These are phyloP conservation scores for Bambusicola thoracicus DNA, from an alignment of 2,113 vertebrate species.

Conservation along the genomic window DNA sequence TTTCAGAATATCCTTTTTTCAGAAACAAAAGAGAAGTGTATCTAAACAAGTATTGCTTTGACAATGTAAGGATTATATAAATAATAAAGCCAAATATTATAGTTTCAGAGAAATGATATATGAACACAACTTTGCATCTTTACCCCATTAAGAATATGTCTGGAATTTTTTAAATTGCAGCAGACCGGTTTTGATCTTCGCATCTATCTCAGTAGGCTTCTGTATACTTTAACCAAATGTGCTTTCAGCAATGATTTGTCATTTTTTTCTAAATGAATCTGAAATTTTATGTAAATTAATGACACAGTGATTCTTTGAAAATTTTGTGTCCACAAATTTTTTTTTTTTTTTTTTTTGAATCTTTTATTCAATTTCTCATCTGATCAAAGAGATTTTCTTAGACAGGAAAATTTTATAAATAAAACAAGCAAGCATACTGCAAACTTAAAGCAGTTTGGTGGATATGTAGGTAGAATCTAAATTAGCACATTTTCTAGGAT, in stretches of 20 bases:
- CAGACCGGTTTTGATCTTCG: constrained; percentile 60
- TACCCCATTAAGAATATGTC: constrained; percentile 59
- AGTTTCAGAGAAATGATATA: constrained; percentile 54
- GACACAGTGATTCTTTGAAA: constrained; percentile 74
- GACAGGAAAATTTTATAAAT: constrained; percentile 65
- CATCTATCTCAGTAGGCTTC: constrained; percentile 30
- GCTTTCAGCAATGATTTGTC: constrained; percentile 73
- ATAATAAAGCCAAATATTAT: constrained; percentile 27
- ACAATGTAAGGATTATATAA: not conserved
- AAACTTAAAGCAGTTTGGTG: constrained; percentile 51
- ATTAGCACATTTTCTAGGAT: constrained; percentile 56
- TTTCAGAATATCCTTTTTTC: not conserved
- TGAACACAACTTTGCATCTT: constrained; percentile 62
- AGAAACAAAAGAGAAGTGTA: not conserved
- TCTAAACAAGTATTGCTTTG: not conserved
- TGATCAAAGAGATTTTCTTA: constrained; percentile 74
- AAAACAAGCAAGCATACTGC: constrained; percentile 40
- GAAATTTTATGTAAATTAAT: constrained; percentile 76
- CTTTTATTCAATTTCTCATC: constrained; percentile 60
- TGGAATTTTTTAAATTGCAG: constrained; percentile 40
- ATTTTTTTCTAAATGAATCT: constrained; percentile 74
- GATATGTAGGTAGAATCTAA: constrained; percentile 62
- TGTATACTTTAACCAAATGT: constrained; percentile 42
- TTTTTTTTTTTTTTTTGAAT: constrained; percentile 56
- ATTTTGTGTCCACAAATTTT: constrained; percentile 56